Conservation (phyloP, 64 coral and sea anemone species). For the Stichodactyla helianthus region DNA sequence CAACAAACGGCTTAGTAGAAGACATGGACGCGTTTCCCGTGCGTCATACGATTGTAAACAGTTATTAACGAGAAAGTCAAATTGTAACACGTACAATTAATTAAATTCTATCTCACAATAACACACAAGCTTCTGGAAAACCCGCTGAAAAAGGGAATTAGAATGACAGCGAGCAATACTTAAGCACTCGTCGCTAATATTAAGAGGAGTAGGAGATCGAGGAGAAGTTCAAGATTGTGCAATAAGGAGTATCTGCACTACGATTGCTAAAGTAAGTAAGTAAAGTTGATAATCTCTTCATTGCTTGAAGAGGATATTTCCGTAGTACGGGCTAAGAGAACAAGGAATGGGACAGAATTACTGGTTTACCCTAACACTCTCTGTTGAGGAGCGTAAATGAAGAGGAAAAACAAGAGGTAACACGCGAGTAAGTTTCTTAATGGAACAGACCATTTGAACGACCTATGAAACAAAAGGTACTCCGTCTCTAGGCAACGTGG, state of each 20-base stretch:
- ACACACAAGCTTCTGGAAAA: neutral
- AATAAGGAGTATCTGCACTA: neutral
- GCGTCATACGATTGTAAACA: neutral
- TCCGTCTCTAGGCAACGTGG: too few species aligned
- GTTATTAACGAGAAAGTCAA: neutral
- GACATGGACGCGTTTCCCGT: neutral
- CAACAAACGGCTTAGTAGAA: constrained; percentile 1
- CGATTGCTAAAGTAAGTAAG: neutral
- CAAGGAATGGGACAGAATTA: too few species aligned
- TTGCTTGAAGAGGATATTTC: neutral
- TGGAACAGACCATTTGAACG: too few species aligned
- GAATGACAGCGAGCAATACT: constrained; percentile 3
- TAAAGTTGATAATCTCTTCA: neutral
- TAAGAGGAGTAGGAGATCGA: neutral
- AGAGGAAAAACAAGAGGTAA: too few species aligned
- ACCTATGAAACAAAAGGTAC: neutral
- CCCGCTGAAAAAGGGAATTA: neutral
- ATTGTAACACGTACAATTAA: constrained; percentile 13
- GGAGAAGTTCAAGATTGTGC: neutral
- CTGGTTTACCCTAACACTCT: too few species aligned
- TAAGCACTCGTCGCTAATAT: neutral
- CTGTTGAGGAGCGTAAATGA: too few species aligned
- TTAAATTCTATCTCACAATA: neutral
- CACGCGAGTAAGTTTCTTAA: too few species aligned
- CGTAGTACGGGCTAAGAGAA: too few species aligned